phyloP scores from a whole-genome alignment of 2,113 vertebrate genomes.

The Sceloporus tristichus region DNA sequence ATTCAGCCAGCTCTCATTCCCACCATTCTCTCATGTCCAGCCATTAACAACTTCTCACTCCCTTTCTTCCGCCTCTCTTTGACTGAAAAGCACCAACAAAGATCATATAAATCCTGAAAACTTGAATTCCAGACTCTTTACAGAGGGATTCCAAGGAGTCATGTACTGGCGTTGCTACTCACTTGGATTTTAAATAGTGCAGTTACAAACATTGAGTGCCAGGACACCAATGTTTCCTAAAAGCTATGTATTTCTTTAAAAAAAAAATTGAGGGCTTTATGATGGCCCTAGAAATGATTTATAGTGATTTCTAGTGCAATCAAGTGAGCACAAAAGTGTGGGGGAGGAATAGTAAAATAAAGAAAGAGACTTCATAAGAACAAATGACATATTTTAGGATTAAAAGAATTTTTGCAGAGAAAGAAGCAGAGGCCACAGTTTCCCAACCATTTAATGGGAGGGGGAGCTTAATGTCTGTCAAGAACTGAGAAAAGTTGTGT shows the following conservation, averaged over 20 bases:
- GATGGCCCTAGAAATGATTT: slow-evolving; percentile 10
- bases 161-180: slow-evolving; percentile 1
- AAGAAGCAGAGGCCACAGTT: background rate
- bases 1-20: background rate
- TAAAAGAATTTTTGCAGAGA: background rate
- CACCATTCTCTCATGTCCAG: background rate
- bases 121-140: slow-evolving; percentile 20
- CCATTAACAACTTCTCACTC: background rate
- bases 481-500: no score
- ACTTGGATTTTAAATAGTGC: slow-evolving; percentile 24
- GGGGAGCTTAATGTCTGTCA: no score
- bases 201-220: slow-evolving; percentile 23
- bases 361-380: background rate
- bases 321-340: background rate
- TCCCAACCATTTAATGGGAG: background rate
- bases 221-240: background rate
- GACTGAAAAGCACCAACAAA: slow-evolving; percentile 4
- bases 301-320: background rate
- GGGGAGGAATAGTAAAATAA: background rate
- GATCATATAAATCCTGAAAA: background rate
- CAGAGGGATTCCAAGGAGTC: background rate
- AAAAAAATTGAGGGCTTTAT: slow-evolving; percentile 19
- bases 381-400: background rate
- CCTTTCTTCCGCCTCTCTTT: background rate
- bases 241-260: background rate